These are phyloP conservation scores for Barypeithes pellucidus DNA, from an alignment of 2,888 invertebrate genomes.

Conservation along the genomic window DNA sequence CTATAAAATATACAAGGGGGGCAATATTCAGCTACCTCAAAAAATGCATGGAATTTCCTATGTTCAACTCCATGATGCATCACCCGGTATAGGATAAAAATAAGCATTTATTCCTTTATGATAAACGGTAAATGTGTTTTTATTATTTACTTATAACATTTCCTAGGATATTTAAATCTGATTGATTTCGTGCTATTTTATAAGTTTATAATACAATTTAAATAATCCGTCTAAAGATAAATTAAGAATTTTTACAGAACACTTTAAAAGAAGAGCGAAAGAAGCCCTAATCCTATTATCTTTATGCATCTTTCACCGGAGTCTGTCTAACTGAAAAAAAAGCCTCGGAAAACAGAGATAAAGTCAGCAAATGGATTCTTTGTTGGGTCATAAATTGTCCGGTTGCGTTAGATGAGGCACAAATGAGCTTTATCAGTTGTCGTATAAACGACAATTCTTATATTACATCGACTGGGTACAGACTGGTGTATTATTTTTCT, in stretches of 20 bases:
- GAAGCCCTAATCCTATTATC: slow-evolving; percentile 28
- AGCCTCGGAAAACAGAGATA: slow-evolving; percentile 29
- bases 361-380: slow-evolving; percentile 35
- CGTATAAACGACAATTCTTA: slow-evolving; percentile 22
- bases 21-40: no score
- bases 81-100: no score
- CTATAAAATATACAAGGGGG: no score
- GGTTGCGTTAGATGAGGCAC: slow-evolving; percentile 38
- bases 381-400: slow-evolving; percentile 33
- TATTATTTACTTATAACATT: no score
- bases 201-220: not conserved
- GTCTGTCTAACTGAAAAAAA: slow-evolving; percentile 23
- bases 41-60: no score
- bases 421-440: slow-evolving; percentile 37
- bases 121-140: no score
- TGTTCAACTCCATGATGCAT: no score
- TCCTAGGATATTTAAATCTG: no score
- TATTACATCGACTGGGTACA: no score
- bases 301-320: slow-evolving; percentile 24
- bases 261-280: slow-evolving; percentile 27
- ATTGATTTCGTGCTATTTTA: no score
- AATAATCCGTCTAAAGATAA: not conserved
- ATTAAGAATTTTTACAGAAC: not conserved
- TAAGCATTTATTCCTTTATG: no score
- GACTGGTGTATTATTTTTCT: no score